phyloP scores from a whole-genome alignment of 2,113 vertebrate genomes.

The Fregetta grallaria region DNA sequence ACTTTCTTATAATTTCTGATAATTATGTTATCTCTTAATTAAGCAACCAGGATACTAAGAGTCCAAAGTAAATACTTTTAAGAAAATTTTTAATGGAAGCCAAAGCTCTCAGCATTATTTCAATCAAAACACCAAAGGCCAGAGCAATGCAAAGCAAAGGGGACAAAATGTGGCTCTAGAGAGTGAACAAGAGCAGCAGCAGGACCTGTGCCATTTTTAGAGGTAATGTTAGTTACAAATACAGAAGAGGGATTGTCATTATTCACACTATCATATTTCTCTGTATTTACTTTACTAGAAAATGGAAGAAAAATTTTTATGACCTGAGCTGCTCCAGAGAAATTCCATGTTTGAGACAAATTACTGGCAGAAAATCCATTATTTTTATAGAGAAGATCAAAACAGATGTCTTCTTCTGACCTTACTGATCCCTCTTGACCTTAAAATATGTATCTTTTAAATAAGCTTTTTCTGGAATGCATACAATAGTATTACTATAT shows the following conservation, averaged over 20 bases:
- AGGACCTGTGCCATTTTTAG: not conserved
- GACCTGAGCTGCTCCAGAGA: not conserved
- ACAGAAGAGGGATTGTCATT: not conserved
- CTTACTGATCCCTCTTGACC: not conserved
- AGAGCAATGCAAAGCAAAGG: not conserved
- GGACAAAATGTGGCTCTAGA: not conserved
- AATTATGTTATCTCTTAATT: not conserved
- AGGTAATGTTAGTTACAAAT: not conserved
- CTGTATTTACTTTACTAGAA: not conserved
- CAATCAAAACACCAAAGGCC: not conserved
- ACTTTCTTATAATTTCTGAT: not conserved
- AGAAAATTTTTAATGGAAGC: not conserved
- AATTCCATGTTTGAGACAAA: not conserved
- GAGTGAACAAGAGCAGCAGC: not conserved
- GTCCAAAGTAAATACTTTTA: not conserved
- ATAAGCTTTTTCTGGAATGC: not conserved
- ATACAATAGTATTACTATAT: not conserved
- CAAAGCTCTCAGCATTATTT: not conserved
- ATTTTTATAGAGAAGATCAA: not conserved
- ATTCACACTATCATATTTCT: not conserved
- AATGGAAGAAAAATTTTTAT: not conserved
- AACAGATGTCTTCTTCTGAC: not conserved
- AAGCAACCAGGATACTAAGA: not conserved
- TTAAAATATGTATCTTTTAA: not conserved
- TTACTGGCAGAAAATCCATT: not conserved